Evolutionary conservation across 1,140 invertebrate species (phyloP), one percentile per base, ranked within the genome.

Genomic region (Gonioctena quinquepunctata): DNA sequence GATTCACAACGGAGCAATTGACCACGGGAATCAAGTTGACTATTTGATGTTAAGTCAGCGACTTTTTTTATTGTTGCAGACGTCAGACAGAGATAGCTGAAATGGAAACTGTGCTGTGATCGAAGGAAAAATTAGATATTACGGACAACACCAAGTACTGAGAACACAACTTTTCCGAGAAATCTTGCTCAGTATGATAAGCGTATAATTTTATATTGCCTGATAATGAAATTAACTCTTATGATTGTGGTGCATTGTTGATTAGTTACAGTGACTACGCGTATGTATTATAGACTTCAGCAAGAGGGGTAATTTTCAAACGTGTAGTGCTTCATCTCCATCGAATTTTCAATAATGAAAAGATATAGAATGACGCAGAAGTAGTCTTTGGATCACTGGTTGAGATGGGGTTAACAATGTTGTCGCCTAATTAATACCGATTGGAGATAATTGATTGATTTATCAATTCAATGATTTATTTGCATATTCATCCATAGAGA

Each of bases 81-180:
- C 84, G 86, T n/a, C 86, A 84, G 80, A 92, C 90, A 74, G 90
- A 91, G 85, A 91, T 92, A 72, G 92, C 92, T 79, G 93, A 94
- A 87, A 94, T 94, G 89, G 93, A 94, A 87, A 94, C 93, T 80
- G 93, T 94, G 87, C 92, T 94, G 88, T 94, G 92, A 94, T 88
- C 73, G 69, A 78, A 71, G 62, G 66, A 71, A 60, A 71, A 72
- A 48, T 69, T 60, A 54, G 59, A 70, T 54, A 57, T n/a, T 22
- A 77, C 16, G 49, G 72, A 64, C 60, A 77, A 77, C 76, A 79
- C 77, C 78, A 77, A 77, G 67, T 42, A 42, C 33, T 42, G 33
- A 42, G 33, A 42, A 42, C n/a, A n/a, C 33, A 42, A 42, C 33
- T 42, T n/a, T 42, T 42, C 3, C 16, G 33, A 42, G 16, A 42